phyloP scores from a whole-genome alignment of 2,113 vertebrate species.

The Dermatemys mawii region DNA sequence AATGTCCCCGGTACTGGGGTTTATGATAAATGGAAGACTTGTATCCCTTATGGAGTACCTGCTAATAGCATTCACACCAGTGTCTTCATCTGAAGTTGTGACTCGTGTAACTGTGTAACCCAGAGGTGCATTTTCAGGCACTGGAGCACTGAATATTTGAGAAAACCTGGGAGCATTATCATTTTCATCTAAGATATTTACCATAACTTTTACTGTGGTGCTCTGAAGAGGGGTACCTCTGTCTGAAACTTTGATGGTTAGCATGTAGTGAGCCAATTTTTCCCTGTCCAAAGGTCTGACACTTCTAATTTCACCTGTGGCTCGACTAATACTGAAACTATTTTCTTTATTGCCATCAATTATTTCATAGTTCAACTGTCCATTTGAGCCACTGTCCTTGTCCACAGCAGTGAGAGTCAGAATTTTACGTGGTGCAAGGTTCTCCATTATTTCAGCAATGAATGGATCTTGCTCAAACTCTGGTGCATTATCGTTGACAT shows the following conservation, averaged over 20 bases:
- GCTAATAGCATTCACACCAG: slow-evolving; percentile 90
- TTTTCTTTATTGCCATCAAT: slow-evolving; percentile 89
- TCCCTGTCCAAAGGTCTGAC: slow-evolving; percentile 90
- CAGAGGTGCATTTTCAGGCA: slow-evolving; percentile 93
- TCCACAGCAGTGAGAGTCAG: slow-evolving; percentile 87
- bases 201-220: slow-evolving; percentile 83
- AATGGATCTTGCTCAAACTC: slow-evolving; percentile 91
- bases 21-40: slow-evolving; percentile 90
- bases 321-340: slow-evolving; percentile 89
- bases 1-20: slow-evolving; percentile 92
- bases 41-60: slow-evolving; percentile 89
- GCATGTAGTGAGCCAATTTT: slow-evolving; percentile 82
- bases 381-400: slow-evolving; percentile 91
- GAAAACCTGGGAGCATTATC: slow-evolving; percentile 96
- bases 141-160: slow-evolving; percentile 93
- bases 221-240: slow-evolving; percentile 85
- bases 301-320: slow-evolving; percentile 93
- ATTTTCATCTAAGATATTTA: slow-evolving; percentile 93
- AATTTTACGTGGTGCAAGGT: slow-evolving; percentile 88
- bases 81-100: slow-evolving; percentile 95
- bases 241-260: slow-evolving; percentile 90
- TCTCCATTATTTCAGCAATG: slow-evolving; percentile 89
- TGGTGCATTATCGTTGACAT: slow-evolving; percentile 93
- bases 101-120: slow-evolving; percentile 92
- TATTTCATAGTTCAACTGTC: slow-evolving; percentile 91